Evolutionary conservation across 2,113 vertebrate species (phyloP), one percentile per base, ranked within the genome.

Genomic region (Mustela nigripes): DNA sequence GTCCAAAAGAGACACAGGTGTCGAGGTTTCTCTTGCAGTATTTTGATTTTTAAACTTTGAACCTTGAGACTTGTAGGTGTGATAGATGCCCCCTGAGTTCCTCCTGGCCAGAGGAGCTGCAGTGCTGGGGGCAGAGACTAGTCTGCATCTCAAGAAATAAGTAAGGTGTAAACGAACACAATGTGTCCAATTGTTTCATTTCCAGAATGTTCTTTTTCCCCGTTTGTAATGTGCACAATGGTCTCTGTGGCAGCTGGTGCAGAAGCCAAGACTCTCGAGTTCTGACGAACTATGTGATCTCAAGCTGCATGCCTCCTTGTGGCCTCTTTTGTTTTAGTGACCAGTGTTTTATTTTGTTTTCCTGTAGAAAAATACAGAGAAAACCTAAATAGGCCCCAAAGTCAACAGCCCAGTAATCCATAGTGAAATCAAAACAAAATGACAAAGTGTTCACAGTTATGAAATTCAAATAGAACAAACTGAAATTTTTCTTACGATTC

Each of bases 251-350:
- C 24, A 12, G 36, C 24, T 53, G 3, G 14, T 5, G 14, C 33
- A 28, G 22, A 1, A 2, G 45, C 48, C 8, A 6, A 50, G 71
- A 67, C 28, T n/a, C 80, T 50, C 33, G 18, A n/a, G 42, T 71
- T 87, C 33, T 83, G 28, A 53, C 3, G 22, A 88, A 80, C 84
- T 58, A 11, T 80, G 76, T 90, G 48, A 53, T 48, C 67, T 67
- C 14, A 33, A 58, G n/a, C 45, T 81, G 22, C 24, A 7, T 24
- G 2, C 31, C 26, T n/a, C 79, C 28, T 81, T 58, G 67, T 95
- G 90, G 14, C 65, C 91, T 93, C 1, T 42, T 97, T 84, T 90
- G 18, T 89, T 69, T 97, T 91, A 60, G 21, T 89, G 80, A 53
- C 31, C 26, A 12, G 33, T 78, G 36, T 67, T 97, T 48, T 31